Evolutionary conservation across 2,888 invertebrate genomes (phyloP).

Genomic region (Sipha maydis): DNA sequence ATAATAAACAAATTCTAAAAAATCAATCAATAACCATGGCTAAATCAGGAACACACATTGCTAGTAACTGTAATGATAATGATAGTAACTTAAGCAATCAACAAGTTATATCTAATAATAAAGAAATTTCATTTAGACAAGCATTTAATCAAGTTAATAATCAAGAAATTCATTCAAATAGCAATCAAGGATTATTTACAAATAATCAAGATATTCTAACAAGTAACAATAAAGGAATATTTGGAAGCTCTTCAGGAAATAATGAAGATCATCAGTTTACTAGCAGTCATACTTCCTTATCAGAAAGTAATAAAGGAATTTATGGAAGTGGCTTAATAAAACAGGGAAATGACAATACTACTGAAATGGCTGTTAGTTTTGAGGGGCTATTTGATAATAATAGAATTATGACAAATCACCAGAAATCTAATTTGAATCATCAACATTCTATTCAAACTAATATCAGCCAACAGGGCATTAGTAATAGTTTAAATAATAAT

Average conservation of each 20-base stretch:
- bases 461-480: constrained; percentile 30
- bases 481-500: constrained; percentile 41
- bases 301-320: constrained; percentile 49
- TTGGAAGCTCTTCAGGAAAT: constrained; percentile 16
- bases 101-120: constrained; percentile 21
- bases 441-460: constrained; percentile 33
- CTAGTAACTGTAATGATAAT: constrained; percentile 52
- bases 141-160: constrained; percentile 39
- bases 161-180: constrained; percentile 51
- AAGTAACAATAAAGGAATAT: constrained; percentile 43
- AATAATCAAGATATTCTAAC: constrained; percentile 42
- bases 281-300: constrained; percentile 25
- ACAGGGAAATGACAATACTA: constrained; percentile 23
- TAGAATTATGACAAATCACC: constrained; percentile 40
- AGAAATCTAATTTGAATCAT: constrained; percentile 30
- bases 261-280: constrained; percentile 49
- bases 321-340: constrained; percentile 47
- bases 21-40: constrained; percentile 18
- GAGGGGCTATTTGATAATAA: constrained; percentile 50
- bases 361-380: constrained; percentile 41
- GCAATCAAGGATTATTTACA: constrained; percentile 44
- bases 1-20: constrained; percentile 52
- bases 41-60: constrained; percentile 13
- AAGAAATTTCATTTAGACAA: constrained; percentile 53
- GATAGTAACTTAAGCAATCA: constrained; percentile 41